phyloP scores from a whole-genome alignment of 2,888 invertebrate species.

The Plemyria rubiginata region DNA sequence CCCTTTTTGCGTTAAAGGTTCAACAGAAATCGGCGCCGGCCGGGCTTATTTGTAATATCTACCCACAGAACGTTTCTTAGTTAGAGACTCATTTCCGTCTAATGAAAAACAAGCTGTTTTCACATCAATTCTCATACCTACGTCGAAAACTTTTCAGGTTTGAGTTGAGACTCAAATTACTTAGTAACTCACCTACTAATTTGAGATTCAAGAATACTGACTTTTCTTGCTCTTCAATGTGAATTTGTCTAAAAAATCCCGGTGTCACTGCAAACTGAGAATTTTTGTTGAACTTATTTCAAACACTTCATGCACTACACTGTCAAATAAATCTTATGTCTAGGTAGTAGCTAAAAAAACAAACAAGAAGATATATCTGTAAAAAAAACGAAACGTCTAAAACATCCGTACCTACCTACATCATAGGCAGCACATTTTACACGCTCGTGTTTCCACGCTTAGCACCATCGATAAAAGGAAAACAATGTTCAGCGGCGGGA shows the following conservation, averaged over 20 bases:
- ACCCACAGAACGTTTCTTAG: conserved; percentile 14
- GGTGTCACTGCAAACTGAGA: too few species aligned
- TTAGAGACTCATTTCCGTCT: conserved; percentile 12
- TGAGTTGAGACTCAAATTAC: too few species aligned
- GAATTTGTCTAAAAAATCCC: too few species aligned
- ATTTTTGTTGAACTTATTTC: too few species aligned
- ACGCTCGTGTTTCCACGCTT: conserved; percentile 40
- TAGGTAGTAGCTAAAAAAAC: too few species aligned
- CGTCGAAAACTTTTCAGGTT: too few species aligned
- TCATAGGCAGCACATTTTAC: conserved; percentile 25
- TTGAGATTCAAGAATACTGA: too few species aligned
- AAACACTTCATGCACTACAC: too few species aligned
- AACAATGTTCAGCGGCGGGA: conserved; percentile 48
- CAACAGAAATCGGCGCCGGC: conserved; percentile 12
- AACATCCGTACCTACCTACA: conserved; percentile 10
- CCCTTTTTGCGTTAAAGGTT: conserved; percentile 21
- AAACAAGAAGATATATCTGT: not conserved
- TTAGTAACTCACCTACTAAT: too few species aligned
- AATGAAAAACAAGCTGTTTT: conserved; percentile 12
- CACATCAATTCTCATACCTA: not conserved
- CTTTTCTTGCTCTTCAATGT: too few species aligned
- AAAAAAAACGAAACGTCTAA: not conserved
- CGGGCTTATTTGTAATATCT: conserved; percentile 17
- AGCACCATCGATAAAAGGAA: conserved; percentile 51
- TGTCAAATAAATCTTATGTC: too few species aligned